Base-by-base conservation (phyloP, 2,797 vertebrate genomes). In the Delichon dasypus region DNA sequence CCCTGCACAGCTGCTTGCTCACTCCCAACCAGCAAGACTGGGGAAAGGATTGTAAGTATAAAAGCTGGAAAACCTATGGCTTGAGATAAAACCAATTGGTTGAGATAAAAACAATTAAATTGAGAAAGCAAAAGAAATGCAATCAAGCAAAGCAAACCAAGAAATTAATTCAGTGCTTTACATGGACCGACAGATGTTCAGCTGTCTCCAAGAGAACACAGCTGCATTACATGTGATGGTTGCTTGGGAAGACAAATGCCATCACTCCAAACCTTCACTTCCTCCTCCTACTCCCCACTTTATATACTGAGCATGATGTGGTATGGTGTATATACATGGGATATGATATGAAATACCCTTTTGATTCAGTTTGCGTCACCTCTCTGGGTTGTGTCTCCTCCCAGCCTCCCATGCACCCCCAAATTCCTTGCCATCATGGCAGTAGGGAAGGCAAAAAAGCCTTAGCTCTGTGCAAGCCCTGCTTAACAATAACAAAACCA, bases 151-250 rank as follows among this genome's bases (percentile, higher is more conserved):
- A 17, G 4, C 26, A 50, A 57, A 64, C 7, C 21, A 71, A 50
- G 10, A 40, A 55, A 55, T 27, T 12, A 1, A 22, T 77, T 70
- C 42, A 36, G 17, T 22, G 22, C 22, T 62, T 55, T 20, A 42
- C 9, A 13, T 42, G 48, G 11, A 15, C 22, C 42, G 21, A 20
- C 25, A 27, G 30, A 15, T 34, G 30, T 32, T 30, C 34, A 67
- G 30, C 21, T 26, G 23, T 55, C 60, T 50, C 34, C 36, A 44
- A 34, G 34, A 68, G 3, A 36, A 15, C 34, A 42, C 0, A 1
- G 15, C 12, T 15, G 26, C 34, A 36, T 54, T 19, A 54, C 16
- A 48, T 0, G 0, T 19, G 18, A 32, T 0, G 0, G 21, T 42
- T 34, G 42, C 47, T 48, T 61, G 48, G 6, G 42, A 81, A 42